phyloP scores from a whole-genome alignment of 2,797 vertebrate species.

The Arnoldichthys spilopterus region DNA sequence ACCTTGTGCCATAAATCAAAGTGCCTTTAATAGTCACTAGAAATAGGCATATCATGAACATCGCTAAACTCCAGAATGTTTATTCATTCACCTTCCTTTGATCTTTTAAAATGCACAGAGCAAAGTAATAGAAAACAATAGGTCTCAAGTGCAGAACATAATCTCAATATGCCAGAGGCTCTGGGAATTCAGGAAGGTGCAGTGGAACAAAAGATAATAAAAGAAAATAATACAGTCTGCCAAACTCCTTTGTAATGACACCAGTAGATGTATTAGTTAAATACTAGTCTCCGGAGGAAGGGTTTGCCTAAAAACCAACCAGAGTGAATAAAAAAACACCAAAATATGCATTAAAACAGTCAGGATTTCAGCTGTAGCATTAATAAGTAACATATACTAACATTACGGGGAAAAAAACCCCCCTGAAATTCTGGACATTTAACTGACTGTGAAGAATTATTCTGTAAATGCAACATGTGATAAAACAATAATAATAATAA shows the following conservation, averaged over 20 bases:
- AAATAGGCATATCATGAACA: conserved; percentile 9
- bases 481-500: too few relatives aligned
- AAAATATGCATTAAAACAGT: too few relatives aligned
- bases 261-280: not conserved
- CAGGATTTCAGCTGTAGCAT: too few relatives aligned
- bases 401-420: too few relatives aligned
- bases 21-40: not conserved
- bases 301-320: too few relatives aligned
- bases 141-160: not conserved
- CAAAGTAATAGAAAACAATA: not conserved
- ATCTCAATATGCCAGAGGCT: not conserved
- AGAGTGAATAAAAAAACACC: too few relatives aligned
- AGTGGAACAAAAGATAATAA: not conserved
- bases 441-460: too few relatives aligned
- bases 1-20: too few relatives aligned
- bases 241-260: not conserved
- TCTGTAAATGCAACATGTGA: too few relatives aligned
- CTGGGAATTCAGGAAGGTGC: not conserved
- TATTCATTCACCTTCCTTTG: conserved; percentile 16
- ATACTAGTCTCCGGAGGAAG: not conserved
- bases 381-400: too few relatives aligned
- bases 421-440: too few relatives aligned
- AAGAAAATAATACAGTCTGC: not conserved
- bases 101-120: not conserved
- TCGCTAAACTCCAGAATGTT: not conserved